Conservation (phyloP, 1,140 invertebrate genomes). For the Plectrocnemia conspersa region DNA sequence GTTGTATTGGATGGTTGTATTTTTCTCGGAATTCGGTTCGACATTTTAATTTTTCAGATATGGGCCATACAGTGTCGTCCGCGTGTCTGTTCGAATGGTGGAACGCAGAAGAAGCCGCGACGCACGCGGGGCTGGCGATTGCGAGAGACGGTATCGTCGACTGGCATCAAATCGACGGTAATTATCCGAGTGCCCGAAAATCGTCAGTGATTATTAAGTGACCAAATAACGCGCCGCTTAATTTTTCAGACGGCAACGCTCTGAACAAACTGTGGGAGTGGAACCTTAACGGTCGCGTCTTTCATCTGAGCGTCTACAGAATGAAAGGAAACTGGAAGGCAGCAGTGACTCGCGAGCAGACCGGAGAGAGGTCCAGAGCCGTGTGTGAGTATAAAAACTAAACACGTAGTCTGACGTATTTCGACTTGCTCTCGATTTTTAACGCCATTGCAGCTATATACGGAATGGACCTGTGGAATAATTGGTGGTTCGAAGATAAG, state of each 20-base stretch:
- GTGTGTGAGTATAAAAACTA: conserved; percentile 25
- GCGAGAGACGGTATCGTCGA: conserved; percentile 20
- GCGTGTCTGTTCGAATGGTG: conserved; percentile 31
- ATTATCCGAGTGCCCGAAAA: neutral
- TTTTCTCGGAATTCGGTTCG: neutral
- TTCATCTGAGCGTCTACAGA: conserved; percentile 18
- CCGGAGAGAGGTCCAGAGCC: neutral
- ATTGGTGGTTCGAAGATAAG: conserved; percentile 32
- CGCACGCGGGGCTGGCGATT: conserved; percentile 21
- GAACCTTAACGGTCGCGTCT: conserved; percentile 14
- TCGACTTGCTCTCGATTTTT: no score
- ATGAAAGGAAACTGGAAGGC: conserved; percentile 27
- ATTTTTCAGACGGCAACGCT: conserved; percentile 28
- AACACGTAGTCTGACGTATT: no score
- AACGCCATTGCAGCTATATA: conserved; percentile 23
- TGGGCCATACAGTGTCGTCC: conserved; percentile 15
- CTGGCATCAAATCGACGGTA: conserved; percentile 27
- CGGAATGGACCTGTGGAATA: conserved; percentile 29
- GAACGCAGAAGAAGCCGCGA: conserved; percentile 11
- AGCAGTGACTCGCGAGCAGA: conserved; percentile 22
- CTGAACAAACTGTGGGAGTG: conserved; percentile 26
- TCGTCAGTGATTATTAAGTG: conserved; percentile 2
- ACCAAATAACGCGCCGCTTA: neutral
- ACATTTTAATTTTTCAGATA: conserved; percentile 22
- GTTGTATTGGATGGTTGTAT: neutral